These are phyloP conservation scores for Erpetoichthys calabaricus DNA, from an alignment of 2,797 vertebrate genomes.

Conservation along the genomic window DNA sequence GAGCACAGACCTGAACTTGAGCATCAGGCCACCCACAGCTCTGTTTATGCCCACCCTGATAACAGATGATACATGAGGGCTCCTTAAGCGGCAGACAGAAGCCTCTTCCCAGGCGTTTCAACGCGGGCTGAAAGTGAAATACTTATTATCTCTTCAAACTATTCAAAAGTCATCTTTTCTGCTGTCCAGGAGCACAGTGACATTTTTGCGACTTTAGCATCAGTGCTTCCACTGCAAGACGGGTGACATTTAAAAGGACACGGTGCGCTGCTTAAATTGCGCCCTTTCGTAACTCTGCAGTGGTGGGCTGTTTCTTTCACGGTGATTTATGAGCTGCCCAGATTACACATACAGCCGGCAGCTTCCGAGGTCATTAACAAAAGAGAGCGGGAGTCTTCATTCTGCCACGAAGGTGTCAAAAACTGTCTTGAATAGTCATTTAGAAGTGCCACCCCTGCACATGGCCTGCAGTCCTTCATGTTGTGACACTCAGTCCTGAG, in stretches of 20 bases:
- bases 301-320: constrained; percentile 31
- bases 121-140: constrained; percentile 48
- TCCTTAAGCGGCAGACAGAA: too few relatives aligned
- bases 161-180: constrained; percentile 65
- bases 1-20: too few relatives aligned
- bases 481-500: too few relatives aligned
- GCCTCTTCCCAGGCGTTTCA: constrained; percentile 60
- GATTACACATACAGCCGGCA: constrained; percentile 47
- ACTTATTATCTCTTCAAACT: constrained; percentile 68
- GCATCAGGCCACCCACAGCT: too few relatives aligned
- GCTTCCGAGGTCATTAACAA: constrained; percentile 22
- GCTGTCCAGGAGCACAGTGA: constrained; percentile 49
- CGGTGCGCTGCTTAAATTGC: constrained; percentile 35
- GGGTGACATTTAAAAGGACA: constrained; percentile 53
- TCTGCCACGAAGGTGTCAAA: constrained; percentile 9
- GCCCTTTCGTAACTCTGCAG: constrained; percentile 25
- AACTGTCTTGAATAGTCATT: constrained; percentile 15
- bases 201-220: constrained; percentile 42
- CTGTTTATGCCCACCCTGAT: too few relatives aligned
- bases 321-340: constrained; percentile 54
- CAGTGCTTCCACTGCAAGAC: constrained; percentile 18
- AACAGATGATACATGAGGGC: too few relatives aligned
- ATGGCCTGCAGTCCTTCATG: too few relatives aligned
- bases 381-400: constrained; percentile 33
- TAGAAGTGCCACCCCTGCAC: background rate